These are phyloP conservation scores for Elaphurus davidianus DNA, from an alignment of 2,113 vertebrate species.

Conservation along the genomic window DNA sequence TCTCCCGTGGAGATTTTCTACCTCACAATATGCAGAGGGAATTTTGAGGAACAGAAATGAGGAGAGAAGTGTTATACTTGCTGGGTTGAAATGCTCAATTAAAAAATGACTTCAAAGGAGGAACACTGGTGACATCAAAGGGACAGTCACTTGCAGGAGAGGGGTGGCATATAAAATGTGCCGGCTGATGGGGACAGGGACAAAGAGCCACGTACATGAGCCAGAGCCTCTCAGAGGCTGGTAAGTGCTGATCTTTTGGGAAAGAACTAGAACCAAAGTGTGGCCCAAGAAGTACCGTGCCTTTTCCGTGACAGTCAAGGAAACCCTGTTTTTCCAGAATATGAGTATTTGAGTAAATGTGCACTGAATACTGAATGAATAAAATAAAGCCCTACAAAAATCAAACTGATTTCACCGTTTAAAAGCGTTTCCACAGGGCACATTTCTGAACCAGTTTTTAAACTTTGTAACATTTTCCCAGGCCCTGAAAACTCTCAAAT, in stretches of 20 bases:
- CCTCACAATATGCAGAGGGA: background rate
- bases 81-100: background rate
- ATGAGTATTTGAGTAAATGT: background rate
- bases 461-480: background rate
- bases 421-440: background rate
- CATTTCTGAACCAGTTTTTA: background rate
- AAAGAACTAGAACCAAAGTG: background rate
- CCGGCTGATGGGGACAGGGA: background rate
- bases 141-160: background rate
- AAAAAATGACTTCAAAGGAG: background rate
- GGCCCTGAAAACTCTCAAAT: background rate
- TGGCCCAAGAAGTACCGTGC: background rate
- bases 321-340: background rate
- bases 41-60: background rate
- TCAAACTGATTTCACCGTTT: background rate
- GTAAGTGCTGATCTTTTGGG: background rate
- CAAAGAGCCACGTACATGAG: background rate
- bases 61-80: background rate
- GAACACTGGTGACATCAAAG: background rate
- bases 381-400: background rate
- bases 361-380: background rate
- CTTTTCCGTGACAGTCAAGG: background rate
- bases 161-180: background rate
- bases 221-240: background rate
- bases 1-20: background rate